Evolutionary conservation across 1,140 invertebrate genomes (phyloP), one percentile per base, ranked within the genome.

Genomic region (Zaprionus davidi): DNA sequence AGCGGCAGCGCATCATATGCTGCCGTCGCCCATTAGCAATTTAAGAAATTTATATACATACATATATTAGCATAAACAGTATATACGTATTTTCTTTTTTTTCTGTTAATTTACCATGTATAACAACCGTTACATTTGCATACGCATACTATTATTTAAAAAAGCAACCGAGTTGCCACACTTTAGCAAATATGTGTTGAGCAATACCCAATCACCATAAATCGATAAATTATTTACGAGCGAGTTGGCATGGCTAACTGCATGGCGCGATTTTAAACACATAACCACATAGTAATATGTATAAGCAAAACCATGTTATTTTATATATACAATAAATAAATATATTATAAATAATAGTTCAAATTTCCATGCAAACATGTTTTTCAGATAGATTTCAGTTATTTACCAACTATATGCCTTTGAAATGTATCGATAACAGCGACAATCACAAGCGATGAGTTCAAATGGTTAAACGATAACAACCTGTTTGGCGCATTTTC

Each of bases 21-120:
- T 28, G 56, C 20, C 38, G 20, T 41, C 22, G 41, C 56, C 26
- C 34, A 17, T 55, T 71, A 71, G 60, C 13, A 31, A 31, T 44
- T 71, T 76, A 76, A 76, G 73, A 26, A 15, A 24, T 56, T 46
- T 20, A 58, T 34, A 34, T 34, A 34, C 31, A 34, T 34, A 34
- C 31, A 34, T 34, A 34, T 34, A 34, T 34, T 11, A 69, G 34
- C 41, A 46, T 44, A 31, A 71, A 36, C 15, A 55, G 7, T 70
- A 70, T 70, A 71, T 34, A 36, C 12, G n/a, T 31, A 38, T 53
- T 31, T 36, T 34, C 24, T 53, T 26, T 66, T 41, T 55, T 34
- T 34, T 2, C 9, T 17, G 41, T 46, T 17, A 46, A 46, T 46
- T 60, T 44, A 26, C 5, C 17, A 28, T 44, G 41, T 62, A 49